Percentiles rank a stretch among this genome's conserved stretches.
These are phyloP conservation scores for Podilymbus podiceps DNA, from an alignment of 2,113 vertebrate species.

Conservation along the genomic window DNA sequence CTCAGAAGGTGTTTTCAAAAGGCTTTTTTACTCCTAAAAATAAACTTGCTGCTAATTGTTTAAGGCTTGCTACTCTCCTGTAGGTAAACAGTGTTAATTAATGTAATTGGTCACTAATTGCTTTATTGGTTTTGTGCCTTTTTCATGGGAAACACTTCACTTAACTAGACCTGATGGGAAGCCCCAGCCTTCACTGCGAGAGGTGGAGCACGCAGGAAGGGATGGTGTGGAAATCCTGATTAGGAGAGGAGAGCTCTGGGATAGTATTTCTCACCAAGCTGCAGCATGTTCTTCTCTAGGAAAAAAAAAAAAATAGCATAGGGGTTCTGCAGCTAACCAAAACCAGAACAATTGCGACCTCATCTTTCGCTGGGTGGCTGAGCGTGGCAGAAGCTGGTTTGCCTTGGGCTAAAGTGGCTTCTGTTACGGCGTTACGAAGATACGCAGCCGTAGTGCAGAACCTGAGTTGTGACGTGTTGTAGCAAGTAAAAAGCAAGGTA, in stretches of 20 bases:
- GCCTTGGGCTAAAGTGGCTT: not conserved
- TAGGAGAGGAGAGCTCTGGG: not conserved
- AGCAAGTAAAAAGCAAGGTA: not conserved
- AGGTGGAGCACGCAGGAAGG: not conserved
- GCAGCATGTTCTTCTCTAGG: not conserved
- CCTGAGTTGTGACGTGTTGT: not conserved
- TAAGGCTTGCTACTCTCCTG: conserved; percentile 45
- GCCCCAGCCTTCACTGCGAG: not conserved
- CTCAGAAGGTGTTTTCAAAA: conserved; percentile 55
- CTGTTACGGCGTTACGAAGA: rapidly evolving
- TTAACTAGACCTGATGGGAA: not conserved
- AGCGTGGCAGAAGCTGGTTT: not conserved
- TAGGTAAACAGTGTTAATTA: conserved; percentile 51
- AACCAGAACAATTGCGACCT: not conserved
- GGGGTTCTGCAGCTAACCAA: not conserved
- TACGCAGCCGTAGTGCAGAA: not conserved
- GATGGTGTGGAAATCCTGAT: not conserved
- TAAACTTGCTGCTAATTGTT: conserved; percentile 56
- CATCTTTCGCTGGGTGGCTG: not conserved
- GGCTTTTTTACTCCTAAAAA: conserved; percentile 35
- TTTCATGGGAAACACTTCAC: not conserved
- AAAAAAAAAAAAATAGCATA: not conserved
- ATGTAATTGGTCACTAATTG: conserved; percentile 46
- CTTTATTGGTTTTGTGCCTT: conserved; percentile 30
- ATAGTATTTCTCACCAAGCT: not conserved